Evolutionary conservation across 2,888 invertebrate genomes (phyloP), one percentile per base, ranked within the genome.

Genomic region (Galerucella pusilla): DNA sequence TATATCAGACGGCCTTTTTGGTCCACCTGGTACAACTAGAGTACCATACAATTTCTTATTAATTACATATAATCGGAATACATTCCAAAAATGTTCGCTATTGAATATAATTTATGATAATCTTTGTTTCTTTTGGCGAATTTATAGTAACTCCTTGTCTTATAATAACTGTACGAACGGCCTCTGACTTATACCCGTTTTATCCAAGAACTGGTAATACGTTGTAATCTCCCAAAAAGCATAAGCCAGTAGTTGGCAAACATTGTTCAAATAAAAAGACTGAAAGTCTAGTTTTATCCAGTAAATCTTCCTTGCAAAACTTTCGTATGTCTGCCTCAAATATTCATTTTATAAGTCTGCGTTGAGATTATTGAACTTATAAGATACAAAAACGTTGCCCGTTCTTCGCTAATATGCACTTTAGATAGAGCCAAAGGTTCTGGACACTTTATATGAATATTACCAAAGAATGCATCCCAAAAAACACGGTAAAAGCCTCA

Each of bases 221-320:
- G 16, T 57, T 66, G 73, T 76, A 73, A 76, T 76, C 70, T 61
- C n/a, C 63, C 68, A 63, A 64, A 76, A 66, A 57, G 67, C 42
- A 75, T 75, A 70, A 75, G 64, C 68, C 35, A 66, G 67, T 68
- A 73, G 61, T 77, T 77, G 77, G 77, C 77, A 77, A 77, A 75
- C 77, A 72, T 67, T 72, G 60, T 63, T 71, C 57, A 74, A 42
- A 77, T 72, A 74, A 77, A 77, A 77, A 72, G 61, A 67, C 64
- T 20, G 73, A 68, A 49, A 65, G 57, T 49, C 46, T 20, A 72
- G 65, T 20, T 67, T 73, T 45, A 49, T 20, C 52, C 25, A 63
- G 61, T 68, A 73, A 73, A 73, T 73, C 68, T 68, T 35, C 57
- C 42, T 68, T 54, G 25, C 35, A 49, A 69, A 69, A 16, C 35